These are phyloP conservation scores for Drosophila lutescens DNA, from an alignment of 2,888 invertebrate species.

Conservation along the genomic window DNA sequence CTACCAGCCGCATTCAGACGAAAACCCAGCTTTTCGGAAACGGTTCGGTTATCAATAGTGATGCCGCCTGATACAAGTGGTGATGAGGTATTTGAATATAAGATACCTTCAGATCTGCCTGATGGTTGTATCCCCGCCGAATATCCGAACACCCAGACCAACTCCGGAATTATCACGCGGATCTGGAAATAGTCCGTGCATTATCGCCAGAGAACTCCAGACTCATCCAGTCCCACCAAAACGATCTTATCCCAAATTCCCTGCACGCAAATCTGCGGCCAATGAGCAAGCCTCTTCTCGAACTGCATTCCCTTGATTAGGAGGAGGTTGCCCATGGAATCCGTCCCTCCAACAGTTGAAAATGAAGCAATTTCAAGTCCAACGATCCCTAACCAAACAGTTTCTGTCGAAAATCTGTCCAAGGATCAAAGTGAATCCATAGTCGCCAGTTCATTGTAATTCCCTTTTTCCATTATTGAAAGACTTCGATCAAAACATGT, in stretches of 20 bases:
- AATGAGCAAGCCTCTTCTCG: background rate
- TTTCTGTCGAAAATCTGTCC: background rate
- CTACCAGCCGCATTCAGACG: background rate
- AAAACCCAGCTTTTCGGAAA: background rate
- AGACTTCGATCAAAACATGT: background rate
- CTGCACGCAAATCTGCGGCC: background rate
- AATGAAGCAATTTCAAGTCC: background rate
- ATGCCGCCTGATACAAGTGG: background rate
- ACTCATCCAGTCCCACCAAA: background rate
- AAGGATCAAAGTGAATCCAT: background rate
- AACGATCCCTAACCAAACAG: background rate
- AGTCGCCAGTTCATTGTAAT: background rate
- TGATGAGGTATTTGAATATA: background rate
- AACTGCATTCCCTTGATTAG: background rate
- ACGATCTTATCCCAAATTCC: background rate
- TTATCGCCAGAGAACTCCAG: background rate
- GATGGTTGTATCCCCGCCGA: background rate
- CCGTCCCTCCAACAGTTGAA: background rate
- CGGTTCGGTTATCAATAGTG: background rate
- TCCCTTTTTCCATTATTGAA: background rate
- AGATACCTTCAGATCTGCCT: background rate
- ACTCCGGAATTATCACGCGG: background rate
- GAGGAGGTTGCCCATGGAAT: background rate
- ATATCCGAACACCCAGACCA: background rate
- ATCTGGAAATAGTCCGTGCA: no score